Percentiles rank a stretch among this genome's conserved stretches.
phyloP scores from a whole-genome alignment of 2,113 vertebrate species.

The Campylomormyrus numenius region DNA sequence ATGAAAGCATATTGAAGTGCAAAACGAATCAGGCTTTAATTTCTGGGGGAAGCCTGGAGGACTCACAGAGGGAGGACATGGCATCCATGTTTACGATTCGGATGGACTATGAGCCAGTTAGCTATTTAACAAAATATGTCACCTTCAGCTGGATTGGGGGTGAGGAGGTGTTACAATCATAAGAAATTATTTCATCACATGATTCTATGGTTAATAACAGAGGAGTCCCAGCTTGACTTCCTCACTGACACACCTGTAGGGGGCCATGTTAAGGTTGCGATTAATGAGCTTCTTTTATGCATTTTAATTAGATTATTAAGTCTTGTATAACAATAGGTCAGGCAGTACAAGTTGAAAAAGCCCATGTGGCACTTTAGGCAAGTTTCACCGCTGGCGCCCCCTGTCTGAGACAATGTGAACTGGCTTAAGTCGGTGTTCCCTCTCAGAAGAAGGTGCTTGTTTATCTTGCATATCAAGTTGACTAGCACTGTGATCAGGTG shows the following conservation, averaged over 20 bases:
- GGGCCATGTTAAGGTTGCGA: background rate
- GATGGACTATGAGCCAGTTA: background rate
- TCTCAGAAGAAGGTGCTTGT: background rate
- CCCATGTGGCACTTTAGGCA: background rate
- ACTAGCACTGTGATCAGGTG: background rate
- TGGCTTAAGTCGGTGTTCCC: background rate
- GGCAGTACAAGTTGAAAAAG: background rate
- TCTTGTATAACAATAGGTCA: background rate
- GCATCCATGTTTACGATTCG: background rate
- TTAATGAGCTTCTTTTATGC: background rate
- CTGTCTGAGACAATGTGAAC: background rate
- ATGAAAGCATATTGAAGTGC: background rate
- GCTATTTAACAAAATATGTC: background rate
- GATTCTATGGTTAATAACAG: background rate
- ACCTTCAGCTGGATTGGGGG: background rate
- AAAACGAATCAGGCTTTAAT: background rate
- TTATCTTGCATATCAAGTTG: background rate
- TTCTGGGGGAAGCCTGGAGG: background rate
- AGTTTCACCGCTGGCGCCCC: background rate
- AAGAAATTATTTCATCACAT: background rate
- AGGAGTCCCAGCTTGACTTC: background rate
- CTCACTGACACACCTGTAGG: background rate
- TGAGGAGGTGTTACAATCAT: background rate
- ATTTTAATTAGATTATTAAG: background rate
- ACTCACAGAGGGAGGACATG: background rate